phyloP scores from a whole-genome alignment of 1,140 invertebrate genomes.

The Coboldia fuscipes region DNA sequence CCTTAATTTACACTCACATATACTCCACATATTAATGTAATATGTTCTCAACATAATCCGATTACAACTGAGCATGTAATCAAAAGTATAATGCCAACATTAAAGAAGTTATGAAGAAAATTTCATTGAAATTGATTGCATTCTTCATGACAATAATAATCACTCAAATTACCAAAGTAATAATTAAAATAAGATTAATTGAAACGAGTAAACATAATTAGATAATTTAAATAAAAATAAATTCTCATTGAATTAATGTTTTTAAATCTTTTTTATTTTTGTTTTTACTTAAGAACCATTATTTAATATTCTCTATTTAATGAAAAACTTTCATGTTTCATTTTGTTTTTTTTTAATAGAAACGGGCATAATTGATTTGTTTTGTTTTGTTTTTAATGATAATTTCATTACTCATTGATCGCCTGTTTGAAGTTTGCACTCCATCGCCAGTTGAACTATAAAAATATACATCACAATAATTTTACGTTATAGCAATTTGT shows the following conservation, averaged over 20 bases:
- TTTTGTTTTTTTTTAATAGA: constrained; percentile 7
- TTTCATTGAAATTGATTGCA: no score
- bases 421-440: constrained; percentile 87
- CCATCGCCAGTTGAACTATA: constrained; percentile 80
- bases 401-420: constrained; percentile 45
- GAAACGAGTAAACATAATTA: background rate
- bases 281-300: constrained; percentile 2
- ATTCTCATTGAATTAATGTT: background rate
- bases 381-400: background rate
- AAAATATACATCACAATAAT: no score
- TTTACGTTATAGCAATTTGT: no score
- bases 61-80: no score
- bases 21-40: no score
- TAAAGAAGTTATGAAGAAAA: no score
- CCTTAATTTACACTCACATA: no score
- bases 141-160: background rate
- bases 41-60: no score
- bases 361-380: background rate
- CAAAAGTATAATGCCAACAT: no score
- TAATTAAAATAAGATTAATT: constrained; percentile 4
- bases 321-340: background rate
- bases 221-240: background rate
- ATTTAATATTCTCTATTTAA: no score
- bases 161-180: background rate
- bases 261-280: background rate